Conservation (phyloP, 1,140 invertebrate species). For the Drusus annulatus region DNA sequence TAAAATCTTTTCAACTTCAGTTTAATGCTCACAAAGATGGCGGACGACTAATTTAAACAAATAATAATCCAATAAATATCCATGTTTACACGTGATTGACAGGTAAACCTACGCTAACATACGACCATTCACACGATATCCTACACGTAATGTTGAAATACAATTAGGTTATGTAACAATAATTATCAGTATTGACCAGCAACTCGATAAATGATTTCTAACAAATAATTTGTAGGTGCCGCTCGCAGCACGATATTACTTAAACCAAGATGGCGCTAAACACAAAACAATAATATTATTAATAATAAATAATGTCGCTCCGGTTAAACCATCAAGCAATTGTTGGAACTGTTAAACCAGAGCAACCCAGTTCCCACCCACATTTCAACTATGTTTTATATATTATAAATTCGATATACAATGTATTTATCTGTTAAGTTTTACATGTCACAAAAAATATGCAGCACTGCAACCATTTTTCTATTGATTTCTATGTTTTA, state of each 20-base stretch:
- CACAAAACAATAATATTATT: slow-evolving; percentile 1
- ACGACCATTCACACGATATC: background rate
- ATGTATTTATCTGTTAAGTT: too few relatives aligned
- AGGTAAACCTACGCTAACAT: slow-evolving; percentile 11
- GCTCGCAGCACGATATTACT: slow-evolving; percentile 50
- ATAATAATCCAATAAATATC: slow-evolving; percentile 2
- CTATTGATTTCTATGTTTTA: too few relatives aligned
- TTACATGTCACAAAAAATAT: too few relatives aligned
- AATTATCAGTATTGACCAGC: slow-evolving; percentile 59
- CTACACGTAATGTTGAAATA: background rate
- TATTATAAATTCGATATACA: too few relatives aligned
- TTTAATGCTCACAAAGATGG: too few relatives aligned
- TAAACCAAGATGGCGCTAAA: background rate
- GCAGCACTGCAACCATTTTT: too few relatives aligned
- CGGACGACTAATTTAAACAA: too few relatives aligned
- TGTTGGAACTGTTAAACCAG: too few relatives aligned
- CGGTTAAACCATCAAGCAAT: too few relatives aligned
- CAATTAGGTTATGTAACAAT: background rate
- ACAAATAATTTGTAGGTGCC: slow-evolving; percentile 44
- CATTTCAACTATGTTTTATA: too few relatives aligned
- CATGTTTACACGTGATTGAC: slow-evolving; percentile 5
- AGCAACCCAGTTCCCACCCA: too few relatives aligned
- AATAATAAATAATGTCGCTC: background rate
- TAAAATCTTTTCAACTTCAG: too few relatives aligned
- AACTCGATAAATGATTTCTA: slow-evolving; percentile 52